Evolutionary conservation across 2,113 vertebrate species (phyloP).

Genomic region (Oryzias woworae): DNA sequence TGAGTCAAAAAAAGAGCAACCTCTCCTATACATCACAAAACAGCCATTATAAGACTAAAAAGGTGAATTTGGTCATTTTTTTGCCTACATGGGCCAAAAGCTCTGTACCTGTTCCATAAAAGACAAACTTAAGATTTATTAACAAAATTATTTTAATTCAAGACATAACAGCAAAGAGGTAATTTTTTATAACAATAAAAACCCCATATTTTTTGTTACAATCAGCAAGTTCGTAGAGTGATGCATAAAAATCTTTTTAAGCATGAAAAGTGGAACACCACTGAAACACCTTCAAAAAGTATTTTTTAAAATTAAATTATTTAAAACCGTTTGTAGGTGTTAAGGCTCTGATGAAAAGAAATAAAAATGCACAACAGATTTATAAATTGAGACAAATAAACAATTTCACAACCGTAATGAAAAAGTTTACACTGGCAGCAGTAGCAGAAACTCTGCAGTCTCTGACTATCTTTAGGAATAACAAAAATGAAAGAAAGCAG

Average conservation of each 20-base stretch:
- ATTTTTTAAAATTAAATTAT: constrained; percentile 3
- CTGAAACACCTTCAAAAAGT: constrained; percentile 23
- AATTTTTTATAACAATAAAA: constrained; percentile 22
- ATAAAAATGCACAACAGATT: background rate
- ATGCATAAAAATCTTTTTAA: constrained; percentile 17
- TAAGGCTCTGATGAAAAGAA: constrained; percentile 16
- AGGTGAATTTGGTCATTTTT: too few relatives aligned
- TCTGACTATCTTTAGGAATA: constrained; percentile 3
- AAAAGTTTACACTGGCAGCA: constrained; percentile 6
- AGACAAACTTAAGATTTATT: constrained; percentile 12
- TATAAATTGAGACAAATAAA: constrained; percentile 9
- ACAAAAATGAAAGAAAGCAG: background rate
- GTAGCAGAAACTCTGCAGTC: constrained; percentile 5
- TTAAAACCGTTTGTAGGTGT: background rate
- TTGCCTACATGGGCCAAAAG: background rate
- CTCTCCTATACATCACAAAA: too few relatives aligned
- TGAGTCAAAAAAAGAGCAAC: too few relatives aligned
- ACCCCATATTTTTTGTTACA: constrained; percentile 16
- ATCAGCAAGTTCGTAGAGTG: constrained; percentile 20
- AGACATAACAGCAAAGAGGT: constrained; percentile 15
- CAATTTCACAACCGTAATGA: constrained; percentile 2
- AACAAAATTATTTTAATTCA: constrained; percentile 40
- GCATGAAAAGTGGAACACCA: constrained; percentile 5
- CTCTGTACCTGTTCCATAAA: background rate
- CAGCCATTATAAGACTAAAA: too few relatives aligned